Conservation (phyloP, 2,888 invertebrate genomes). For the Epistrophella euchroma region DNA sequence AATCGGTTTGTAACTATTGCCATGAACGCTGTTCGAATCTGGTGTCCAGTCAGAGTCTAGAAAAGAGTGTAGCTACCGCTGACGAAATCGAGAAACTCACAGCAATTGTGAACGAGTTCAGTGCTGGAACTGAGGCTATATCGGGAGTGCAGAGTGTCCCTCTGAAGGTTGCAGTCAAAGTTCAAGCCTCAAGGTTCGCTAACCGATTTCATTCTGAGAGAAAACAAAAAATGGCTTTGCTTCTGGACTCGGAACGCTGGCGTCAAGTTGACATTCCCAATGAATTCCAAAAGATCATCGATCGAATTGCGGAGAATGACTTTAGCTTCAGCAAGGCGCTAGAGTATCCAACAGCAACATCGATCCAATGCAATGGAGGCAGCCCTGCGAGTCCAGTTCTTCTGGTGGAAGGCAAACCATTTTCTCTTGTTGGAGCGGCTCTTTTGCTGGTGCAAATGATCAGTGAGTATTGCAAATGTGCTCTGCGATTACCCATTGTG, state of each 20-base stretch:
- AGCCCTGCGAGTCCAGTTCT: constrained; percentile 86
- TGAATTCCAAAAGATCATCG: constrained; percentile 94
- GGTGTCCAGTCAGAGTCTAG: constrained; percentile 90
- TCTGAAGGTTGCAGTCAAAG: constrained; percentile 92
- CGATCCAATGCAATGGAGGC: constrained; percentile 71
- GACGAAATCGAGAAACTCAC: constrained; percentile 90
- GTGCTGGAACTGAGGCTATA: constrained; percentile 89
- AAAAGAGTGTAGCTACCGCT: constrained; percentile 89
- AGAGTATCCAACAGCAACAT: constrained; percentile 44
- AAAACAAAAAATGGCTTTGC: constrained; percentile 91
- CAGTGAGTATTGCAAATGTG: constrained; percentile 95
- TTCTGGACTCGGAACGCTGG: constrained; percentile 97
- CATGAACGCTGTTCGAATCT: constrained; percentile 96
- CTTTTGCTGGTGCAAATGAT: constrained; percentile 95
- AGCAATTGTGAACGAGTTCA: constrained; percentile 91
- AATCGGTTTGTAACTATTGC: constrained; percentile 94
- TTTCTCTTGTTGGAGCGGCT: constrained; percentile 91
- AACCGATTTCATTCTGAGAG: constrained; percentile 95
- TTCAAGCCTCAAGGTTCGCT: constrained; percentile 95
- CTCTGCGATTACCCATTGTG: constrained; percentile 90
- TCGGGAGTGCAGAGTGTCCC: constrained; percentile 91
- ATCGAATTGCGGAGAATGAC: constrained; percentile 86
- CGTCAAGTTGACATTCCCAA: constrained; percentile 95
- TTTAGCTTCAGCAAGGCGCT: constrained; percentile 79
- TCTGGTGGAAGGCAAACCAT: constrained; percentile 89